These are phyloP conservation scores for Petrophora chlorosata DNA, from an alignment of 2,888 invertebrate genomes.

Conservation along the genomic window DNA sequence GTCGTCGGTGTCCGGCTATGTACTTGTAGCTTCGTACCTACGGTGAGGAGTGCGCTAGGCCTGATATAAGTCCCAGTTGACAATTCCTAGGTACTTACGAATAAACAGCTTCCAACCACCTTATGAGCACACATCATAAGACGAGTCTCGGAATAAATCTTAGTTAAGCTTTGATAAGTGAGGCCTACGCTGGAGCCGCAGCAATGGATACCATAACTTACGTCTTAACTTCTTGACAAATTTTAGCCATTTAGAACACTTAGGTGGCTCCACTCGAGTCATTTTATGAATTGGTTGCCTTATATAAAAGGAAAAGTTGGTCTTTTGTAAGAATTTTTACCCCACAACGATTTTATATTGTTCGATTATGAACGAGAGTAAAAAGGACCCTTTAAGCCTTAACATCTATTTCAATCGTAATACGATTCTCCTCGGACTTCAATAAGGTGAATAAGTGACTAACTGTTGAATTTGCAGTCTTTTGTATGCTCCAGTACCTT, in stretches of 20 bases:
- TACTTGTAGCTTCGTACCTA: too few relatives aligned
- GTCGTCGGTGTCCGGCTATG: too few relatives aligned
- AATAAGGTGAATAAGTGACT: too few relatives aligned
- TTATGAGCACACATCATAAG: conserved; percentile 15
- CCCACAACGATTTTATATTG: not conserved
- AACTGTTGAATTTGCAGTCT: too few relatives aligned
- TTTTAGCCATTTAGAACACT: conserved; percentile 55
- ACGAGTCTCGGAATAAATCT: conserved; percentile 57
- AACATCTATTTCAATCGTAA: too few relatives aligned
- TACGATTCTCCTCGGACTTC: too few relatives aligned
- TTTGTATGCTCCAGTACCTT: too few relatives aligned
- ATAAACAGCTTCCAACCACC: too few relatives aligned
- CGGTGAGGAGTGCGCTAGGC: too few relatives aligned
- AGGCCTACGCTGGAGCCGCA: conserved; percentile 47
- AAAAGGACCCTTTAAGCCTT: not conserved
- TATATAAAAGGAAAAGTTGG: conserved; percentile 15
- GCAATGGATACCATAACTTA: conserved; percentile 62
- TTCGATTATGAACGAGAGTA: not conserved
- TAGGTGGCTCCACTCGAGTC: conserved; percentile 35
- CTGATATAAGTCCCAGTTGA: too few relatives aligned
- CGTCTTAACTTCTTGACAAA: conserved; percentile 62
- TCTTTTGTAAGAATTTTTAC: conserved; percentile 5
- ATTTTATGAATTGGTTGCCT: conserved; percentile 27
- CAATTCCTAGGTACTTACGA: too few relatives aligned
- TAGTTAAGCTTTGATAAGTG: conserved; percentile 64